Percentiles rank a stretch among this genome's conserved stretches.
These are phyloP conservation scores for Pseudoips prasinana DNA, from an alignment of 2,888 invertebrate genomes.

Conservation along the genomic window DNA sequence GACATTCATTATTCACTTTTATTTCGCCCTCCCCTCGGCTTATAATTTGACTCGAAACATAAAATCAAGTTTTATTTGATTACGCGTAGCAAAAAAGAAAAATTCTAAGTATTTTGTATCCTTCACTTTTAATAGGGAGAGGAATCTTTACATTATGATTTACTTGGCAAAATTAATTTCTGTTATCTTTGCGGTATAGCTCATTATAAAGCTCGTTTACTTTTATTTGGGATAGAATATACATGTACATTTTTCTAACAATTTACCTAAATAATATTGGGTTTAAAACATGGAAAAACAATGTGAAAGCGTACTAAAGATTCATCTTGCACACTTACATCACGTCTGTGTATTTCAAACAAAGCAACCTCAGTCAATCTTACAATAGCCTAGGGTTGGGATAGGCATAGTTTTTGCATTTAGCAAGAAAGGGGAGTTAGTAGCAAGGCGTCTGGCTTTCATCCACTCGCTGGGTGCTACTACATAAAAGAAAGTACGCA, in stretches of 20 bases:
- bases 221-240: slow-evolving; percentile 1
- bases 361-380: slow-evolving; percentile 68
- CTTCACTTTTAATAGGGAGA: slow-evolving; percentile 66
- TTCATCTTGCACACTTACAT: slow-evolving; percentile 33
- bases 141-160: slow-evolving; percentile 55
- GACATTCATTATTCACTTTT: slow-evolving; percentile 81
- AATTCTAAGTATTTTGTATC: slow-evolving; percentile 64
- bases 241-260: too few species aligned
- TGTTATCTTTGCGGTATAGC: slow-evolving; percentile 33
- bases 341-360: slow-evolving; percentile 56
- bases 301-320: background rate
- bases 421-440: slow-evolving; percentile 67
- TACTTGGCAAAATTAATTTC: slow-evolving; percentile 49
- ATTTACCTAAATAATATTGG: too few species aligned
- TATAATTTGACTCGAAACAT: slow-evolving; percentile 81
- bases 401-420: slow-evolving; percentile 69
- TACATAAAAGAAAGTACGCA: slow-evolving; percentile 66
- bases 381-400: slow-evolving; percentile 65
- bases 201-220: slow-evolving; percentile 16
- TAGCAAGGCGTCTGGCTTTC: slow-evolving; percentile 69
- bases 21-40: slow-evolving; percentile 77
- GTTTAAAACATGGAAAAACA: too few species aligned
- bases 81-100: slow-evolving; percentile 68
- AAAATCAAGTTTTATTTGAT: slow-evolving; percentile 82
- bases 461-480: slow-evolving; percentile 68